Conservation (phyloP, 2,888 invertebrate species). For the Atherix ibis region DNA sequence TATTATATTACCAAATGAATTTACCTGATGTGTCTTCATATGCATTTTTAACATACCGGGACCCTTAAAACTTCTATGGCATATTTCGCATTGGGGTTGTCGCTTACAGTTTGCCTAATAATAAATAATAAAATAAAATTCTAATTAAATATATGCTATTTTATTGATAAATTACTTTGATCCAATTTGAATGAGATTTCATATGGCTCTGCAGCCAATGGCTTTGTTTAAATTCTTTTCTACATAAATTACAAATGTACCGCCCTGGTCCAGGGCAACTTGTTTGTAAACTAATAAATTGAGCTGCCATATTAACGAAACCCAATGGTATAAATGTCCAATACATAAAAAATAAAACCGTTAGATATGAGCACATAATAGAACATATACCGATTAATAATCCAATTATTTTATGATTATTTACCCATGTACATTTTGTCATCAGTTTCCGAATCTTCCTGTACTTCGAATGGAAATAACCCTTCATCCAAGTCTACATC, state of each 20-base stretch:
- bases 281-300: constrained; percentile 34
- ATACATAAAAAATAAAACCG: no score
- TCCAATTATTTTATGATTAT: no score
- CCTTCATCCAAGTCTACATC: constrained; percentile 13
- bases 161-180: constrained; percentile 33
- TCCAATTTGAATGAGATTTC: constrained; percentile 47
- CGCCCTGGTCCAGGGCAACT: constrained; percentile 40
- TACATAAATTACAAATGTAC: constrained; percentile 45
- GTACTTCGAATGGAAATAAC: constrained; percentile 14
- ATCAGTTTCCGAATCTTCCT: constrained; percentile 14
- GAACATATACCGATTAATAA: no score
- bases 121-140: not conserved
- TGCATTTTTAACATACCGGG: constrained; percentile 51
- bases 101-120: constrained; percentile 44
- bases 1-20: not conserved
- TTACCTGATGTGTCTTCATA: constrained; percentile 43
- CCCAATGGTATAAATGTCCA: no score
- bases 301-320: no score
- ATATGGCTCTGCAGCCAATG: constrained; percentile 46
- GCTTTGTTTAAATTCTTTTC: constrained; percentile 45
- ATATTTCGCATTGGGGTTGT: constrained; percentile 44
- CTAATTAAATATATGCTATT: no score
- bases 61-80: constrained; percentile 45
- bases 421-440: constrained; percentile 14
- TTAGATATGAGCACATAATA: no score